Evolutionary conservation across 2,113 vertebrate genomes (phyloP).

Genomic region (Copsychus sechellarum): DNA sequence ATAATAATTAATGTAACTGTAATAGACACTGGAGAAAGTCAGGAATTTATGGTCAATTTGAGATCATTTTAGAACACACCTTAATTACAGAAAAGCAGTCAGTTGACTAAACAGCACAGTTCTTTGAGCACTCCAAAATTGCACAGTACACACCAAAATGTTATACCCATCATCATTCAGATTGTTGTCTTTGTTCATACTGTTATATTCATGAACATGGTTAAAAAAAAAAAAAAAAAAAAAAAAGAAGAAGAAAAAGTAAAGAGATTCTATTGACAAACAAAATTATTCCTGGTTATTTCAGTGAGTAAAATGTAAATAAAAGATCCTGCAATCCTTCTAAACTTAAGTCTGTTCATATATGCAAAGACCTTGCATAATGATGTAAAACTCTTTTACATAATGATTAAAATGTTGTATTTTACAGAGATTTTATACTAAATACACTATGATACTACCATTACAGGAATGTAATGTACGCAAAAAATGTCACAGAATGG

Average conservation of each 20-base stretch:
- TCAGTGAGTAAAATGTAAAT: neutral
- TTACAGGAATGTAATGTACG: neutral
- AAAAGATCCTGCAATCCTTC: neutral
- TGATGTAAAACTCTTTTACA: neutral
- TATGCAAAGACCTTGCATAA: neutral
- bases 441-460: neutral
- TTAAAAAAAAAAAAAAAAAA: neutral
- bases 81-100: neutral
- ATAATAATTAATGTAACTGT: neutral
- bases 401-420: neutral
- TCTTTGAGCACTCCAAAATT: neutral
- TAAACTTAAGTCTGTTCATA: neutral
- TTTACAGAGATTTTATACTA: neutral
- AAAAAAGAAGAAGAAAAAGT: too few species aligned
- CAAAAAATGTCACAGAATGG: neutral
- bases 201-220: neutral
- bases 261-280: neutral
- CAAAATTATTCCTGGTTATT: neutral
- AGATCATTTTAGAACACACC: neutral
- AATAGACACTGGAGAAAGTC: neutral
- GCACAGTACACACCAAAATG: neutral
- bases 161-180: neutral
- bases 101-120: neutral
- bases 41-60: neutral
- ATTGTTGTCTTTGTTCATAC: neutral